Evolutionary conservation across 1,140 invertebrate genomes (phyloP), one percentile per base, ranked within the genome.

Genomic region (Pissodes strobi): DNA sequence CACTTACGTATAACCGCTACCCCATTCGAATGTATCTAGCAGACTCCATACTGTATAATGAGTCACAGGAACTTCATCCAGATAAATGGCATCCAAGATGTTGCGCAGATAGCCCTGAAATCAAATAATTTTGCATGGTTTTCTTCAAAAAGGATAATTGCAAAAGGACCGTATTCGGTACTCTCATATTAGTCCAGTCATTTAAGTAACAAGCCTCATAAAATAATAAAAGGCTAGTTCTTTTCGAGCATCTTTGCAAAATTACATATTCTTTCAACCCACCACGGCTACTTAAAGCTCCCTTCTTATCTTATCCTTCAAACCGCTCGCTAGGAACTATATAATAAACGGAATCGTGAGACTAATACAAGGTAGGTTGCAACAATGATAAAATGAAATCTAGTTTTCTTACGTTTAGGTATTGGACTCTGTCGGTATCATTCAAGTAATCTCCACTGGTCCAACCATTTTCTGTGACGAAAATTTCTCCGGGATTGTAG

Each of bases 391-490:
- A n/a, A n/a, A n/a, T n/a, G n/a, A n/a, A n/a, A n/a, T n/a, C n/a
- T n/a, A n/a, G n/a, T 45, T 8, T 6, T 25, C 23, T 69, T 68
- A 69, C 64, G n/a, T 64, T 65, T 18, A 57, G 51, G 49, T 65
- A 71, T n/a, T 58, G 30, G 77, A 85, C 70, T 66, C 86, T 66
- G 5, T 79, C 72, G 0, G 58, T 10, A 69, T 88, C 86, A 19
- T 83, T 67, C 1, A 85, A 15, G 3, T 71, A 74, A 1, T 72
- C 77, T 17, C 69, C 69, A 61, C 81, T 80, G 0, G 82, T 75
- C 56, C 80, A 77, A 0, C 86, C 87, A 70, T 87, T 88, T 76
- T 88, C 87, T 9, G 84, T 85, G 12, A 88, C 80, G 38, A 82
- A 76, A 27, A 87, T 75, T 48, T 79, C 73, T 1, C 82, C 74